Percentiles rank a stretch among this genome's conserved stretches.
These are phyloP conservation scores for Saccopteryx leptura DNA, from an alignment of 2,113 vertebrate genomes.

Conservation along the genomic window DNA sequence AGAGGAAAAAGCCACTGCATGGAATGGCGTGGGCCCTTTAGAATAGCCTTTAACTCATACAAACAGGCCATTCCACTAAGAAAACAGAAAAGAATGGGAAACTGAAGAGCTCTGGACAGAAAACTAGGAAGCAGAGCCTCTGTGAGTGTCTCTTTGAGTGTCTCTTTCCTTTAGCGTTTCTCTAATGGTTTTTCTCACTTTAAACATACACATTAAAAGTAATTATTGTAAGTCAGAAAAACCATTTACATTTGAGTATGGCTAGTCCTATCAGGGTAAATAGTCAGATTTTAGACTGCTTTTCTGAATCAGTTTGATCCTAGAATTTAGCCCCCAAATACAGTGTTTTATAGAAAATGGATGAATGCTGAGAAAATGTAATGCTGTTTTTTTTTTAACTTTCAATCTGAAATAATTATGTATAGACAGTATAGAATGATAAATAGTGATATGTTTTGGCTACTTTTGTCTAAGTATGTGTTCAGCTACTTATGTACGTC, in stretches of 20 bases:
- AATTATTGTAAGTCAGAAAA: background rate
- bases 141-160: background rate
- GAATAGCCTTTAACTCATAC: background rate
- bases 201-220: background rate
- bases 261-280: background rate
- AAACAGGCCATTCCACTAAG: background rate
- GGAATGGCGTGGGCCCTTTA: background rate
- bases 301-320: background rate
- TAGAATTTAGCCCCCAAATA: background rate
- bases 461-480: background rate
- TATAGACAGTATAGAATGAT: background rate
- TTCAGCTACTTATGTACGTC: background rate
- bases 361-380: constrained; percentile 14
- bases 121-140: rapidly evolving
- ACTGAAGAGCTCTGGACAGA: background rate
- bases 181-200: constrained; percentile 16
- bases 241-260: background rate
- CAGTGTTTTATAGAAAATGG: constrained; percentile 12
- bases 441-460: background rate
- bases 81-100: background rate
- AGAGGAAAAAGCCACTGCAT: background rate
- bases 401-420: background rate
- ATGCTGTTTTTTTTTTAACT: background rate
- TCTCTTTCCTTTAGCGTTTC: background rate
- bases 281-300: background rate